phyloP scores from a whole-genome alignment of 2,113 vertebrate species.

The zebrafish (Danio rerio) region GRCz12tu NC_133185.1:26668001-26668500 shows the following conservation, averaged over 20 bases:
- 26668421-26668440: conserved; percentile 23
- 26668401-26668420: conserved; percentile 41
- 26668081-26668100: conserved; percentile 54
- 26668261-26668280: conserved; percentile 58
- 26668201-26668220: conserved; percentile 46
- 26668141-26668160: conserved; percentile 68
- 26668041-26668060: conserved; percentile 26
- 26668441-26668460: conserved; percentile 51
- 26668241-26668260: conserved; percentile 56
- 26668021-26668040: not conserved
- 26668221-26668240: conserved; percentile 51
- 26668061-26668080: conserved; percentile 13
- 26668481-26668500: conserved; percentile 77
- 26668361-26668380: conserved; percentile 51
- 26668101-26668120: conserved; percentile 52
- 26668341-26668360: conserved; percentile 46
- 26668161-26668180: conserved; percentile 44
- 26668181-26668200: conserved; percentile 25
- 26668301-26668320: conserved; percentile 58
- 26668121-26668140: conserved; percentile 51
- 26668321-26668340: conserved; percentile 65
- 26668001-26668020: not conserved
- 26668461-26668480: conserved; percentile 72
- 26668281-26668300: conserved; percentile 53
- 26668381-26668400: conserved; percentile 44